phyloP scores from a whole-genome alignment of 2,797 vertebrate species.

The Cossypha polioptera region DNA sequence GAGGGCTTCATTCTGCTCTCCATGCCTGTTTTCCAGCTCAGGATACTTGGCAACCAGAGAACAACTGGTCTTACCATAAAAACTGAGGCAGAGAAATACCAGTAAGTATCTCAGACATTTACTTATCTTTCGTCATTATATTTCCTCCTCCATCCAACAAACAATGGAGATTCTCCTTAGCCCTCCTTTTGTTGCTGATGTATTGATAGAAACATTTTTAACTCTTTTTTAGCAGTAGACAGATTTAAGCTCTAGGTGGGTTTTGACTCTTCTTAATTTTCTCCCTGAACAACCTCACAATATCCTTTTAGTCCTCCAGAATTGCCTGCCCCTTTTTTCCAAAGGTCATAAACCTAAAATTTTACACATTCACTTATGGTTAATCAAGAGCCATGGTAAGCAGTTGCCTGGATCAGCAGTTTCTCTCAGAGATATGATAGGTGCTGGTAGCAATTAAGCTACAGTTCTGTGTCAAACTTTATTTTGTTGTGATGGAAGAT shows the following conservation, averaged over 20 bases:
- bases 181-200: background rate
- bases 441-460: background rate
- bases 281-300: background rate
- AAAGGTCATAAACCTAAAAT: background rate
- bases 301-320: background rate
- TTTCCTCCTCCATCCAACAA: background rate
- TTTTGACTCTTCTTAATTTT: background rate
- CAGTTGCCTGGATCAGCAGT: background rate
- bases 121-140: background rate
- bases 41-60: rapidly evolving
- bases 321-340: background rate
- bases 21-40: background rate
- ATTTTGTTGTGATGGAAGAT: background rate
- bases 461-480: background rate
- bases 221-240: background rate
- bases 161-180: background rate
- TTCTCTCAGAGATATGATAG: background rate
- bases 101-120: background rate
- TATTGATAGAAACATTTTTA: background rate
- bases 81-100: background rate
- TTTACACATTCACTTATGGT: rapidly evolving
- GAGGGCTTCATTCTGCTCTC: background rate
- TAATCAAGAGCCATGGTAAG: background rate
- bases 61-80: rapidly evolving
- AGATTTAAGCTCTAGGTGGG: background rate